Percentiles rank a stretch among this genome's conserved stretches.
Conservation (phyloP, 2,113 vertebrate genomes). For the Tor tambroides region DNA sequence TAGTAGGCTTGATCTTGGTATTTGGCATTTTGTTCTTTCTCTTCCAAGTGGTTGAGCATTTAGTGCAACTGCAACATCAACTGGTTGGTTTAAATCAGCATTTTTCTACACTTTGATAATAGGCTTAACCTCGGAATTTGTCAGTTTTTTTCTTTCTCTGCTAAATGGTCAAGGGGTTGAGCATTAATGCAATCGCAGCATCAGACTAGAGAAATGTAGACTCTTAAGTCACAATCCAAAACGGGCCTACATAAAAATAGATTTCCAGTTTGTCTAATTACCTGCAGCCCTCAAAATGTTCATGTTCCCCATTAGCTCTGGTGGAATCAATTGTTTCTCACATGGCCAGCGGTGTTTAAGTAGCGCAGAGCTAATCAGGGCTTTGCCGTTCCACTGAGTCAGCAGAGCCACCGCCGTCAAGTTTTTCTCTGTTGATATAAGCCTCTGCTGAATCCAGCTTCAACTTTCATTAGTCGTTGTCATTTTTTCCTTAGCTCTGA, state of each 20-base stretch:
- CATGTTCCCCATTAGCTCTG: constrained; percentile 36
- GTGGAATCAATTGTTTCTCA: constrained; percentile 53
- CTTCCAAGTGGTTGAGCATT: not conserved
- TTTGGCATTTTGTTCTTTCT: not conserved
- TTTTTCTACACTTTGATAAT: not conserved
- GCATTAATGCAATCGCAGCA: not conserved
- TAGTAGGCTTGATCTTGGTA: not conserved
- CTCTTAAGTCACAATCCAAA: constrained; percentile 42
- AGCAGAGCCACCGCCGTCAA: constrained; percentile 59
- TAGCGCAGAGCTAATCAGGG: constrained; percentile 54
- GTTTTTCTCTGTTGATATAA: constrained; percentile 70
- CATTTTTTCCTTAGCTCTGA: constrained; percentile 75
- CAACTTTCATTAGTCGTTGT: constrained; percentile 78
- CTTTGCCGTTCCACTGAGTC: constrained; percentile 67
- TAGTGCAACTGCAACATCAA: not conserved
- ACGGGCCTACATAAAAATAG: constrained; percentile 46
- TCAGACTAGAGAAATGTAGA: not conserved
- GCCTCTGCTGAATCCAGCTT: constrained; percentile 69
- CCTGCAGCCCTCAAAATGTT: constrained; percentile 22
- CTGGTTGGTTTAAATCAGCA: not conserved
- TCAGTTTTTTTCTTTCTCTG: too few relatives aligned
- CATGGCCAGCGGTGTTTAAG: constrained; percentile 48
- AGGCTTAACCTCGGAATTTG: not conserved
- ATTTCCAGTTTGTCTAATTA: constrained; percentile 56
- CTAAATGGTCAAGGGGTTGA: not conserved